phyloP scores from a whole-genome alignment of 1,140 invertebrate genomes.

The Drosophila ohnishii region DNA sequence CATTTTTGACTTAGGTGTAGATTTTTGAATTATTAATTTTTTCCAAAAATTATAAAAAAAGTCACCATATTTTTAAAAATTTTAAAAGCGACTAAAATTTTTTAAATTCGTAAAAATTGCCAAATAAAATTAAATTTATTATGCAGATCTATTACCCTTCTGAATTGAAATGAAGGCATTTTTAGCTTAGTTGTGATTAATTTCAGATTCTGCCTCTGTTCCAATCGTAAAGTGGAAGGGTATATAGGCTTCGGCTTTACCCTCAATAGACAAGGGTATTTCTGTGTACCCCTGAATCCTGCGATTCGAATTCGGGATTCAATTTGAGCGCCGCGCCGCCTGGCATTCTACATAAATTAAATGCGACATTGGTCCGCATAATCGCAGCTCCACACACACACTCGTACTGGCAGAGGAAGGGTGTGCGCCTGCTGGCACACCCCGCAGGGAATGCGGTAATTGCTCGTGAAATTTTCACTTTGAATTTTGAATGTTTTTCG shows the following conservation, averaged over 20 bases:
- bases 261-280: not conserved
- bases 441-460: conserved; percentile 23
- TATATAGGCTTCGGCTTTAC: not conserved
- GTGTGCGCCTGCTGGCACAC: not conserved
- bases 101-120: no score
- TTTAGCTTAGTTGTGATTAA: no score
- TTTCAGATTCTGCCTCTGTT: no score
- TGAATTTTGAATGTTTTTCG: conserved; percentile 51
- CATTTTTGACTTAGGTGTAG: no score
- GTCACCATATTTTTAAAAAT: no score
- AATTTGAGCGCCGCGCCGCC: conserved; percentile 33
- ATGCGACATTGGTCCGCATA: conserved; percentile 53
- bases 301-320: conserved; percentile 33
- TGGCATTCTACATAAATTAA: conserved; percentile 53
- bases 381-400: conserved; percentile 33
- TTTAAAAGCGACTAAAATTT: no score
- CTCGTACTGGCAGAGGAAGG: not conserved
- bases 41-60: no score
- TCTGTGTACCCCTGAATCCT: not conserved
- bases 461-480: conserved; percentile 51
- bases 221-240: no score
- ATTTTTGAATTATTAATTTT: no score
- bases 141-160: no score
- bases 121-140: no score
- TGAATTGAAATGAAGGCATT: no score